These are phyloP conservation scores for Polypedilum vanderplanki DNA, from an alignment of 1,140 invertebrate species.

Conservation along the genomic window DNA sequence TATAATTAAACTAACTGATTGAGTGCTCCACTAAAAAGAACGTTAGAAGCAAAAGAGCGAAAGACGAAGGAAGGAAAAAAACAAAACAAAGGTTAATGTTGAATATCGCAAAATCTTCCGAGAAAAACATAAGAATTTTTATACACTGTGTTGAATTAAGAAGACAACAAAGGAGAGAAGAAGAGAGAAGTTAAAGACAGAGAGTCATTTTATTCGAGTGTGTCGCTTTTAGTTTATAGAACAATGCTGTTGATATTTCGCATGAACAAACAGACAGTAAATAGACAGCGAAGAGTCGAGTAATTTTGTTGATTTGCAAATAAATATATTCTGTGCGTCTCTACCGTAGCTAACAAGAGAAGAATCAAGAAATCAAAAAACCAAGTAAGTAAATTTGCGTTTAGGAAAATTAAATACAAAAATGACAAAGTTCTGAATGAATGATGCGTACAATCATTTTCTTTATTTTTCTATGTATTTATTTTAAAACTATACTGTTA, in stretches of 20 bases:
- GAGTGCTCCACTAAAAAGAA: no score
- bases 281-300: neutral
- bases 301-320: neutral
- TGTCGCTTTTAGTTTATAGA: neutral
- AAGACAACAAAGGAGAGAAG: neutral
- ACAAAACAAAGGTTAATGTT: no score
- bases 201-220: neutral
- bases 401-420: neutral
- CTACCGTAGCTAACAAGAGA: neutral
- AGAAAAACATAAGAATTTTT: no score
- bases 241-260: constrained; percentile 10
- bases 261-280: constrained; percentile 15
- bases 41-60: no score
- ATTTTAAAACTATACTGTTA: no score
- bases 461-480: no score
- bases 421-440: neutral
- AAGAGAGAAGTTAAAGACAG: neutral
- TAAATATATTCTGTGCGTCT: neutral
- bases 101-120: no score
- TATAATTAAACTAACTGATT: no score
- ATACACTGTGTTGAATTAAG: no score
- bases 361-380: neutral
- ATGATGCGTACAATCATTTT: no score
- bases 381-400: neutral
- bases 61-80: no score